These are phyloP conservation scores for Chaetops frenatus DNA, from an alignment of 2,113 vertebrate species.

Conservation along the genomic window DNA sequence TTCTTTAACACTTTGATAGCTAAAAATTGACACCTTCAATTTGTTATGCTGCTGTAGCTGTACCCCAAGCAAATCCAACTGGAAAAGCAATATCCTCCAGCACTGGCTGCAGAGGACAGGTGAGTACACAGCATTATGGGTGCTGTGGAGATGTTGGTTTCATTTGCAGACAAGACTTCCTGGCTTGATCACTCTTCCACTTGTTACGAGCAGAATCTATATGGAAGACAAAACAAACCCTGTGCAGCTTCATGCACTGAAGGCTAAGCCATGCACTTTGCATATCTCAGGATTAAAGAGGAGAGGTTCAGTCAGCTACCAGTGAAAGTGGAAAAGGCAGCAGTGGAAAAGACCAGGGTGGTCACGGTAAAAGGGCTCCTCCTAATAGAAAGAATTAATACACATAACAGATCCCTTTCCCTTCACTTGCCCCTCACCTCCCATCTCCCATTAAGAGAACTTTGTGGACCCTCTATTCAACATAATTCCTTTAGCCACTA, in stretches of 20 bases:
- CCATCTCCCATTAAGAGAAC: not conserved
- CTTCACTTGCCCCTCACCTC: not conserved
- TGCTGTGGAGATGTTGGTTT: not conserved
- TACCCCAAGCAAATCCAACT: slow-evolving; percentile 80
- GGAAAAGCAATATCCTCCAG: slow-evolving; percentile 72
- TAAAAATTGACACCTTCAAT: slow-evolving; percentile 78
- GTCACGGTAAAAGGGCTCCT: not conserved
- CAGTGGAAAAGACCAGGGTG: not conserved
- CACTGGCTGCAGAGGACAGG: not conserved
- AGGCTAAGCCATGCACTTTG: not conserved
- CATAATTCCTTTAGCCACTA: not conserved
- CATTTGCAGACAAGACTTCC: not conserved
- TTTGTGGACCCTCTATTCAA: not conserved
- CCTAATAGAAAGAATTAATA: not conserved
- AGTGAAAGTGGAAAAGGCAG: not conserved
- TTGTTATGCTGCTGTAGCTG: slow-evolving; percentile 79
- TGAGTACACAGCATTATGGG: not conserved
- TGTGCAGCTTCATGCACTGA: not conserved
- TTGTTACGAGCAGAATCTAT: not conserved
- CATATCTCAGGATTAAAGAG: not conserved
- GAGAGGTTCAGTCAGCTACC: not conserved
- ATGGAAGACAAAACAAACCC: slow-evolving; percentile 1
- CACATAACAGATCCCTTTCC: not conserved
- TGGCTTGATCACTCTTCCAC: not conserved
- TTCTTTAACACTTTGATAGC: not conserved